These are phyloP conservation scores for Delphinus delphis DNA, from an alignment of 2,113 vertebrate species.

Conservation along the genomic window DNA sequence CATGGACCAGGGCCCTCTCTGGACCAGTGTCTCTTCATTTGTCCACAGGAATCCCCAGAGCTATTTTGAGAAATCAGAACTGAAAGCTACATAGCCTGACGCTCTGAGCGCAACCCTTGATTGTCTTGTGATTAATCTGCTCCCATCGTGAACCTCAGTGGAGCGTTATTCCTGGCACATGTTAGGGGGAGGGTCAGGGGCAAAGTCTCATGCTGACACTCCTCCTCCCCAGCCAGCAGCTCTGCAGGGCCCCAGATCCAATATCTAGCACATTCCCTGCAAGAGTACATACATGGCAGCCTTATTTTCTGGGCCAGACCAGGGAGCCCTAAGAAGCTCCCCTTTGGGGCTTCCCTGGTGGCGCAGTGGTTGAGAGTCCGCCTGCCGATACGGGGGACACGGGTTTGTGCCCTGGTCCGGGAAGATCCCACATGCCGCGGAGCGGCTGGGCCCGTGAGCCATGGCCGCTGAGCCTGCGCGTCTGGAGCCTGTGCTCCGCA, in stretches of 20 bases:
- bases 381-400: too few species aligned
- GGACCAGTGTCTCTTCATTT: not conserved
- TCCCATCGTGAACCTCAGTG: not conserved
- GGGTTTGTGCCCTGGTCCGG: too few species aligned
- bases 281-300: rapidly evolving
- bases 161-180: not conserved
- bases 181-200: not conserved
- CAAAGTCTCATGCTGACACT: not conserved
- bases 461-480: too few species aligned
- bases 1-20: not conserved
- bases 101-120: not conserved
- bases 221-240: not conserved
- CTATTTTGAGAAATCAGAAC: not conserved
- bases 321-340: not conserved
- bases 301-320: not conserved
- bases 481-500: too few species aligned
- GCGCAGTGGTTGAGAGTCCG: too few species aligned
- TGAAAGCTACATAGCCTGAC: not conserved
- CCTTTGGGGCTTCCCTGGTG: too few species aligned
- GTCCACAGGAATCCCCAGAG: not conserved
- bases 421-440: too few species aligned
- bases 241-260: not conserved
- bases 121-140: not conserved
- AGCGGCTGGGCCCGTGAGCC: too few species aligned
- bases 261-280: not conserved